phyloP scores from a whole-genome alignment of 1,140 invertebrate species.

The Zaprionus vittiger region DNA sequence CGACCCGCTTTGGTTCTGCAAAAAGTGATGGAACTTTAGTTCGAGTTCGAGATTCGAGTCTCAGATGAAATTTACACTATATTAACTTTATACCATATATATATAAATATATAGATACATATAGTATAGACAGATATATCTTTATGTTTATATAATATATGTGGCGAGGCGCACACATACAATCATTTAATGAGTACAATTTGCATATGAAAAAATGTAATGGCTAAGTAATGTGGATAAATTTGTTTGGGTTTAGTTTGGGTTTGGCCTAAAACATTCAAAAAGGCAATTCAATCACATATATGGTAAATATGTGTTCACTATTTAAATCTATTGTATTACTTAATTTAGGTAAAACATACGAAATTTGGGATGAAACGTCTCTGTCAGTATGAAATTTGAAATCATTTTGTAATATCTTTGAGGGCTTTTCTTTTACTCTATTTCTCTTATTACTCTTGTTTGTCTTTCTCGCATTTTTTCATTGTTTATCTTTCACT shows the following conservation, averaged over 20 bases:
- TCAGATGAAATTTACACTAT: slow-evolving; percentile 3
- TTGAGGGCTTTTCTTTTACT: not conserved
- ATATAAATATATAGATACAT: slow-evolving; percentile 8
- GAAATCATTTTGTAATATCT: not conserved
- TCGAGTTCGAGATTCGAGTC: not conserved
- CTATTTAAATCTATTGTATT: slow-evolving; percentile 11
- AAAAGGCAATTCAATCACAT: slow-evolving; percentile 16
- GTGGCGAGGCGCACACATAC: not conserved
- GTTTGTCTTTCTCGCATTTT: slow-evolving; percentile 1
- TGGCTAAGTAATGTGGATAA: not conserved
- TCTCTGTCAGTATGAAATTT: slow-evolving; percentile 17
- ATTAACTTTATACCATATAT: slow-evolving; percentile 1
- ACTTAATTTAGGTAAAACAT: slow-evolving; percentile 22
- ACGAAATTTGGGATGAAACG: slow-evolving; percentile 35
- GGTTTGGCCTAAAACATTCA: slow-evolving; percentile 21
- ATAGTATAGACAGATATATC: not conserved
- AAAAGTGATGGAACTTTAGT: slow-evolving; percentile 18
- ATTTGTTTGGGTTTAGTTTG: slow-evolving; percentile 18
- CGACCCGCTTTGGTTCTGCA: slow-evolving; percentile 1
- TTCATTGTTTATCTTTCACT: not conserved
- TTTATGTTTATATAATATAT: not conserved
- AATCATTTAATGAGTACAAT: slow-evolving; percentile 16
- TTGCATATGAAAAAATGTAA: slow-evolving; percentile 7
- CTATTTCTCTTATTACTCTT: not conserved
- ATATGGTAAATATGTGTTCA: not conserved